phyloP scores from a whole-genome alignment of 2,888 invertebrate genomes.

The Timema podura region DNA sequence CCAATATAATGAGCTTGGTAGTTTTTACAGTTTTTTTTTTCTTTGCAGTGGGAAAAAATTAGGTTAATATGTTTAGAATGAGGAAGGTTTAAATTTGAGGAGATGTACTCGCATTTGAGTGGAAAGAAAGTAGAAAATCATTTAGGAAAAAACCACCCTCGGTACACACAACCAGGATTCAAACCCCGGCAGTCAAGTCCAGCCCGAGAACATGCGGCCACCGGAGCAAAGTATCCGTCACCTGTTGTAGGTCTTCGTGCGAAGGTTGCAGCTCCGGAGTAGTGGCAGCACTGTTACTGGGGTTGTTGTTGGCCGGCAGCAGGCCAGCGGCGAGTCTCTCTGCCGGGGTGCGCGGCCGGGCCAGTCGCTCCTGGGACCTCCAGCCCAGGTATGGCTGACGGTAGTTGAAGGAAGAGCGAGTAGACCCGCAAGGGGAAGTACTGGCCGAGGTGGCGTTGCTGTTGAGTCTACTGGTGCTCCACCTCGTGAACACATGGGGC shows the following conservation, averaged over 20 bases:
- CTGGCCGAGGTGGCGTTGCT: slow-evolving; percentile 60
- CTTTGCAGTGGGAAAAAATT: too few relatives aligned
- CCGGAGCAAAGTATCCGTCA: background rate
- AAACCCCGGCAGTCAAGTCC: too few relatives aligned
- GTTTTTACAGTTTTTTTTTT: too few relatives aligned
- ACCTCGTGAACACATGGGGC: slow-evolving; percentile 53
- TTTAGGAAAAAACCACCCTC: too few relatives aligned
- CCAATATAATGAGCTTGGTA: too few relatives aligned
- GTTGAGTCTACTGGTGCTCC: slow-evolving; percentile 72
- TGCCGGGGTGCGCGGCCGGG: slow-evolving; percentile 76
- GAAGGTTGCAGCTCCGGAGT: slow-evolving; percentile 1
- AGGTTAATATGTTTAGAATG: too few relatives aligned
- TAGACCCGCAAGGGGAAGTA: slow-evolving; percentile 45
- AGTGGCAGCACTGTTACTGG: background rate
- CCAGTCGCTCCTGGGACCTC: slow-evolving; percentile 78
- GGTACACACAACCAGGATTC: too few relatives aligned
- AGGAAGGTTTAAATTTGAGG: too few relatives aligned
- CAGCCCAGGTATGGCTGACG: slow-evolving; percentile 87
- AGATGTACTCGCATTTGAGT: too few relatives aligned
- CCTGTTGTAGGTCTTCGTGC: slow-evolving; percentile 1
- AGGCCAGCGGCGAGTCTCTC: slow-evolving; percentile 61
- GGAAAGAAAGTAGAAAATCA: too few relatives aligned
- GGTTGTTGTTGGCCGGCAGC: slow-evolving; percentile 37
- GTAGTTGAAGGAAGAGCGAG: slow-evolving; percentile 72
- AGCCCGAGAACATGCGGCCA: too few relatives aligned